A percentile compares a stretch with the other conserved stretches of the same genome.
phyloP scores from a whole-genome alignment of 2,113 vertebrate genomes.

The Oreochromis tanganicae region DNA sequence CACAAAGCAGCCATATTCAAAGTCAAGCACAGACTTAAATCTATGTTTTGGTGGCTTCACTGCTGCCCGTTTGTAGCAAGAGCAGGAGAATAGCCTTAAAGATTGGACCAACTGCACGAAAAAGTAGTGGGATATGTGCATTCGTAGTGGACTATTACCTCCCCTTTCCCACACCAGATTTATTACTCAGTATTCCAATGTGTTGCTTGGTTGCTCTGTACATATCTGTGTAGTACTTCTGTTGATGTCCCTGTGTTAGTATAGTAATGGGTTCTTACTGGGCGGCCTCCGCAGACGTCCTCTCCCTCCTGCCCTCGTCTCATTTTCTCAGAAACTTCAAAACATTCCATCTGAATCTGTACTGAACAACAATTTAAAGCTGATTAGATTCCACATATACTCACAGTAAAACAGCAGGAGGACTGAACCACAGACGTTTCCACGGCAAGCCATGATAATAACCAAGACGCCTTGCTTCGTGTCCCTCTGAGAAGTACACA shows the following conservation, averaged over 20 bases:
- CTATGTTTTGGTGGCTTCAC: slow-evolving; percentile 29
- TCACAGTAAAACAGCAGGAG: not conserved
- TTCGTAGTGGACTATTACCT: slow-evolving; percentile 47
- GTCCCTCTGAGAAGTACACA: slow-evolving; percentile 8
- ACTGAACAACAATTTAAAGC: slow-evolving; percentile 5
- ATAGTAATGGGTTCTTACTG: slow-evolving; percentile 69
- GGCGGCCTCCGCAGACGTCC: slow-evolving; percentile 45
- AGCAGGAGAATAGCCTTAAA: slow-evolving; percentile 57
- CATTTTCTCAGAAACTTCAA: slow-evolving; percentile 55
- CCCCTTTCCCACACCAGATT: slow-evolving; percentile 48
- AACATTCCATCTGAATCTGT: slow-evolving; percentile 61
- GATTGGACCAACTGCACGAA: slow-evolving; percentile 40
- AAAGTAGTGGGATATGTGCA: slow-evolving; percentile 42
- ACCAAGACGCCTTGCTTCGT: slow-evolving; percentile 32
- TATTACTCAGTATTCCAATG: slow-evolving; percentile 54
- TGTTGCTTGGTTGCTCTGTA: slow-evolving; percentile 68
- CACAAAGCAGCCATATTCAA: slow-evolving; percentile 60
- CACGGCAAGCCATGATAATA: slow-evolving; percentile 44
- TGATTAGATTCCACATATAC: slow-evolving; percentile 6
- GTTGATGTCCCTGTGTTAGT: slow-evolving; percentile 60
- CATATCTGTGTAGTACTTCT: slow-evolving; percentile 66
- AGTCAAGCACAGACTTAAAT: slow-evolving; percentile 51
- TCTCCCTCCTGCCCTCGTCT: slow-evolving; percentile 21
- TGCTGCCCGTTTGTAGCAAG: slow-evolving; percentile 52
- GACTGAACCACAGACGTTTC: slow-evolving; percentile 22